A percentile compares a stretch with the other conserved stretches of the same genome.
Evolutionary conservation across 2,113 vertebrate genomes (phyloP).

Genomic region (Holacanthus passer): DNA sequence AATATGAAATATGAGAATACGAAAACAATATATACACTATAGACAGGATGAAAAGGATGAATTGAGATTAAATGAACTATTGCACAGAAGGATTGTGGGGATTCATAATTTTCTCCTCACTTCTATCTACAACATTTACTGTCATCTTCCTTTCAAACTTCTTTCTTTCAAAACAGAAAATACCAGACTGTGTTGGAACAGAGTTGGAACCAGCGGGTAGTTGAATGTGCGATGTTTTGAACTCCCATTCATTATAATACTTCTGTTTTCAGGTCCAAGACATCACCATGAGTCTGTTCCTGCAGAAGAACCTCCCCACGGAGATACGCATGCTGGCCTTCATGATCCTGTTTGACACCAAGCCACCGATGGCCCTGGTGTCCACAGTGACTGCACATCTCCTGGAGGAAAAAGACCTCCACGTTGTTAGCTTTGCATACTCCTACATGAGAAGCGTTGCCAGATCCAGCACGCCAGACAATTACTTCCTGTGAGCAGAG

Average conservation of each 20-base stretch:
- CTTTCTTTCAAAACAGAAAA: not conserved
- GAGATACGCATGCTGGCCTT: conserved; percentile 87
- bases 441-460: conserved; percentile 85
- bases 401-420: conserved; percentile 82
- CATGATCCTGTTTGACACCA: conserved; percentile 86
- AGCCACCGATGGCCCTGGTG: conserved; percentile 84
- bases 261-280: conserved; percentile 86
- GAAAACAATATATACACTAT: no score
- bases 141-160: conserved; percentile 18
- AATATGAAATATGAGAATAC: no score
- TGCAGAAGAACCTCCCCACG: conserved; percentile 73
- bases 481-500: conserved; percentile 84
- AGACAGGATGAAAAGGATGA: no score
- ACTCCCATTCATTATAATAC: not conserved
- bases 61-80: no score
- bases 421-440: conserved; percentile 87
- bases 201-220: not conserved
- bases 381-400: conserved; percentile 81
- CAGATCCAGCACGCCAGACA: conserved; percentile 82
- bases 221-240: conserved; percentile 4
- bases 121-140: not conserved
- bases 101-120: not conserved
- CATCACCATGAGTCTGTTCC: conserved; percentile 82
- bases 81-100: no score
- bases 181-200: not conserved